Evolutionary conservation across 1,140 invertebrate genomes (phyloP).

Genomic region (Macrosteles quadrilineatus): DNA sequence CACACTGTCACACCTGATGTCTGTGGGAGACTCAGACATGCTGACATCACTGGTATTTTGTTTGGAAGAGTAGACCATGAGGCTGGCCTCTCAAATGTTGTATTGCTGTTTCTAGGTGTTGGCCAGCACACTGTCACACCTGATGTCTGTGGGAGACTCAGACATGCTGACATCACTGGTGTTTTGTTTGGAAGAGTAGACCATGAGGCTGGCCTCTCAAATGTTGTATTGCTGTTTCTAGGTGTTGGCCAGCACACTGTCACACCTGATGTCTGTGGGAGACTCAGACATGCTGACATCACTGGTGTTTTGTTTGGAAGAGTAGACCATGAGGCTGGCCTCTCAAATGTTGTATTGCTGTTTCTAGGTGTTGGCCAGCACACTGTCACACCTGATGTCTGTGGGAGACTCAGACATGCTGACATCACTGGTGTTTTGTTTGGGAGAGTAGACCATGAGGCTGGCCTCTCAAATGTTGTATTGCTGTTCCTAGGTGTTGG

Average conservation of each 20-base stretch:
- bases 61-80: conserved; percentile 92
- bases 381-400: conserved; percentile 56
- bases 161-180: conserved; percentile 75
- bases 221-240: conserved; percentile 49
- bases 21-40: conserved; percentile 58
- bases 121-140: conserved; percentile 54
- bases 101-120: conserved; percentile 52
- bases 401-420: conserved; percentile 59
- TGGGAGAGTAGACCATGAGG: conserved; percentile 92
- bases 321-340: conserved; percentile 86
- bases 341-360: conserved; percentile 55
- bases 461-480: conserved; percentile 57
- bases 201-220: conserved; percentile 68
- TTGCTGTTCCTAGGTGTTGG: conserved; percentile 55
- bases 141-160: conserved; percentile 58
- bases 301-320: conserved; percentile 85
- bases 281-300: conserved; percentile 69
- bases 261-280: conserved; percentile 54
- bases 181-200: conserved; percentile 92
- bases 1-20: conserved; percentile 58
- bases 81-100: conserved; percentile 54
- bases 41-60: conserved; percentile 83
- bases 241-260: conserved; percentile 53
- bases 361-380: conserved; percentile 52
- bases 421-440: conserved; percentile 84